phyloP scores from a whole-genome alignment of 2,888 invertebrate genomes.

The Anarsia innoxiella region DNA sequence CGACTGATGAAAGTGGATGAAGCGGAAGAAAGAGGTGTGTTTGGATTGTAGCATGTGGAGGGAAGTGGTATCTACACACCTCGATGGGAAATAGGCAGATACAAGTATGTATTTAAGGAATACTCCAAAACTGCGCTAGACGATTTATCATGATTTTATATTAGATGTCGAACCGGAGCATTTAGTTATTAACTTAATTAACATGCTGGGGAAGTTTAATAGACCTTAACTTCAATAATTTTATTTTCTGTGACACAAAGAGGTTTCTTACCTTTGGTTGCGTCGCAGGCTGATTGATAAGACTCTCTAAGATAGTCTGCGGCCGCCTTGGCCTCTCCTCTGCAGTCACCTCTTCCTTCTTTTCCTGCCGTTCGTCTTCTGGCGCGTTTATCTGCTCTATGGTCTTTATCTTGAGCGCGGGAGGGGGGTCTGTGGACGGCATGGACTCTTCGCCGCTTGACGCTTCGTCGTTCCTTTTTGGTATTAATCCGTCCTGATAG shows the following conservation, averaged over 20 bases:
- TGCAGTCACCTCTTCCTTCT: slow-evolving; percentile 21
- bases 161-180: too few relatives aligned
- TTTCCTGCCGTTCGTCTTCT: slow-evolving; percentile 42
- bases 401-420: slow-evolving; percentile 69
- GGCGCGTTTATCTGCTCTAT: slow-evolving; percentile 70
- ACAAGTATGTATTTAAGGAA: neutral
- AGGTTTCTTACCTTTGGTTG: slow-evolving; percentile 40
- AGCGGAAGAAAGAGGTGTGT: too few relatives aligned
- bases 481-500: slow-evolving; percentile 85
- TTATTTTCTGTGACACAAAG: too few relatives aligned
- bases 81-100: neutral
- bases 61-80: too few relatives aligned
- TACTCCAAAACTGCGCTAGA: too few relatives aligned
- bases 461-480: slow-evolving; percentile 56
- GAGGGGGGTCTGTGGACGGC: slow-evolving; percentile 64
- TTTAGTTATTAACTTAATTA: too few relatives aligned
- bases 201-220: too few relatives aligned
- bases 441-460: slow-evolving; percentile 66
- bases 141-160: too few relatives aligned
- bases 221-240: too few relatives aligned
- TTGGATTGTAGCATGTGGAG: too few relatives aligned
- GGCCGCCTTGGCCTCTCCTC: slow-evolving; percentile 31
- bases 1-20: too few relatives aligned
- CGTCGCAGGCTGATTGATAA: slow-evolving; percentile 67
- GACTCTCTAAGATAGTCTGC: slow-evolving; percentile 71